Base-by-base conservation (phyloP, 2,797 vertebrate species). In the Sebastiscus albofasciatus region DNA sequence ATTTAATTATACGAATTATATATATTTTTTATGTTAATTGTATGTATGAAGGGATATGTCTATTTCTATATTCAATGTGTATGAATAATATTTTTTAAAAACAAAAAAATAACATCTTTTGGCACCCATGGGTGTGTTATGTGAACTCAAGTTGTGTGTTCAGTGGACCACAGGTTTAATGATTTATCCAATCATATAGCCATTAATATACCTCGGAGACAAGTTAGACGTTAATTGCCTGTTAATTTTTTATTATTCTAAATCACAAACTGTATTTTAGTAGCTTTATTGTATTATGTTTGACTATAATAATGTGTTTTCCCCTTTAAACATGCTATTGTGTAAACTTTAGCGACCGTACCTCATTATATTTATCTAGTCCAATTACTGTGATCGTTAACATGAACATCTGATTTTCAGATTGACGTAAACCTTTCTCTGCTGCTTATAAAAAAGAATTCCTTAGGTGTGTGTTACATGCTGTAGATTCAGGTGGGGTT, bases 51-150 rank as follows among this genome's bases (percentile, higher is more conserved):
- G 27, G 52, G 27, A 80, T 60, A 71, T 36, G 13, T 81, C 7
- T 58, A 62, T 65, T 49, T 39, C 22, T 83, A 55, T 79, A 54
- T 60, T 78, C 55, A 67, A 67, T 65, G 16, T 77, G 76, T 59
- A 72, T 42, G 6, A 62, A 71, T 72, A 58, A 70, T 85, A 86
- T 84, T 88, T 82, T 91, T 88, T 49, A 61, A 62, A 85, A 24
- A 13, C 58, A 72, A 31, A 46, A 22, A 16, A 12, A 66, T 56
- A 2, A 29, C 16, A 26, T 18, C 24, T 62, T 46, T 67, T 66
- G 39, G 49, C 61, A 69, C 49, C 16, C 16, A 1, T 22, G 62
- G 62, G 76, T 61, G 72, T 42, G 26, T 73, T 66, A 79, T 69
- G 60, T 80, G 7, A 89, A 67, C 67, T 74, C 67, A 71, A 71